A percentile compares a stretch with the other conserved stretches of the same genome.
Conservation (phyloP, 2,888 invertebrate genomes). For the Sialis lutaria region DNA sequence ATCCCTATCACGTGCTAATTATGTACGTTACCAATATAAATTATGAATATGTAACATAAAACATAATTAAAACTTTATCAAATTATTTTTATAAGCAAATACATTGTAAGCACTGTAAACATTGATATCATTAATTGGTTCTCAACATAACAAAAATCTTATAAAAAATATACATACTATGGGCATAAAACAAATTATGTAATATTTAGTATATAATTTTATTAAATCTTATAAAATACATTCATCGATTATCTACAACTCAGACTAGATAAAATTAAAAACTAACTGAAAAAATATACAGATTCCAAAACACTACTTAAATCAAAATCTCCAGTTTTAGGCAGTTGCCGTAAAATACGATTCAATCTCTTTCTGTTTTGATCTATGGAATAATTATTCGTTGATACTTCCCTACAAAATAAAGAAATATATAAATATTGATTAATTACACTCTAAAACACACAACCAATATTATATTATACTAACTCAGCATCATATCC, state of each 20-base stretch:
- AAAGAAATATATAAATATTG: neutral
- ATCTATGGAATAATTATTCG: conserved; percentile 32
- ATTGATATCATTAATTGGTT: too few relatives aligned
- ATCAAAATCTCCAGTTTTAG: conserved; percentile 60
- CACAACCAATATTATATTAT: conserved; percentile 1
- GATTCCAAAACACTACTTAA: conserved; percentile 57
- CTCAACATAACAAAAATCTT: too few relatives aligned
- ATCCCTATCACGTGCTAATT: too few relatives aligned
- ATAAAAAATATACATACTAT: too few relatives aligned
- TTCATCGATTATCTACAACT: neutral
- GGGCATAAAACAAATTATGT: too few relatives aligned
- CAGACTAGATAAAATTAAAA: neutral
- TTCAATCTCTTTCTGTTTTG: conserved; percentile 44
- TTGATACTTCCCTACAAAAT: conserved; percentile 28
- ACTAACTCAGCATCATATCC: conserved; percentile 42
- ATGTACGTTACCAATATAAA: too few relatives aligned
- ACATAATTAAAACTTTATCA: too few relatives aligned
- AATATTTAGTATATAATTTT: neutral
- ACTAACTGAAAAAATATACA: conserved; percentile 72
- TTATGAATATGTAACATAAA: too few relatives aligned
- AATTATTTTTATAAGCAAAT: too few relatives aligned
- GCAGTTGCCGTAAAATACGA: conserved; percentile 40
- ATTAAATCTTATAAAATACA: neutral
- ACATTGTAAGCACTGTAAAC: too few relatives aligned
- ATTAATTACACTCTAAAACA: neutral